phyloP scores from a whole-genome alignment of 2,888 invertebrate genomes.

The Sminthurides aquaticus region DNA sequence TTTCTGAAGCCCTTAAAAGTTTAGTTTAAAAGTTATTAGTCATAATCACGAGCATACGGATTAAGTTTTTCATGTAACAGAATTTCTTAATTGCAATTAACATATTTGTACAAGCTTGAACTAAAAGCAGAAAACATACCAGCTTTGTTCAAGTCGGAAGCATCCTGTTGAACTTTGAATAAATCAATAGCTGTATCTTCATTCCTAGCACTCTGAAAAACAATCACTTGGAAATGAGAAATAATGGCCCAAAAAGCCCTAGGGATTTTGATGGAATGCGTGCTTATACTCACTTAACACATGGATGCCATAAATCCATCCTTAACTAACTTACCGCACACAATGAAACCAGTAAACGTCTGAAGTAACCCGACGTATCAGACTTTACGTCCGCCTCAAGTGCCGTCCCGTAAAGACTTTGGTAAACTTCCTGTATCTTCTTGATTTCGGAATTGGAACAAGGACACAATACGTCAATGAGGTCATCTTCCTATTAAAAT shows the following conservation, averaged over 20 bases:
- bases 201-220: too few species aligned
- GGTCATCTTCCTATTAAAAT: constrained; percentile 67
- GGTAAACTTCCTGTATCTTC: constrained; percentile 68
- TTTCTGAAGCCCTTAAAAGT: constrained; percentile 56
- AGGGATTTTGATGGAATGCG: too few species aligned
- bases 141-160: constrained; percentile 66
- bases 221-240: too few species aligned
- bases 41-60: too few species aligned
- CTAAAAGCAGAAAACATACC: too few species aligned
- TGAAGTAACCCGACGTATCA: constrained; percentile 88
- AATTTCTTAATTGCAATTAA: too few species aligned
- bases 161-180: constrained; percentile 67
- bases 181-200: constrained; percentile 71
- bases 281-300: too few species aligned
- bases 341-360: constrained; percentile 76
- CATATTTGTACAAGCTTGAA: too few species aligned
- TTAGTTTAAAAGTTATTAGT: too few species aligned
- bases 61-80: too few species aligned
- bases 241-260: too few species aligned
- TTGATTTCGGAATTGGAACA: constrained; percentile 75
- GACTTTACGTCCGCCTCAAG: constrained; percentile 73
- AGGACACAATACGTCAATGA: constrained; percentile 82
- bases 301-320: too few species aligned
- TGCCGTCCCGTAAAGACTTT: constrained; percentile 47
- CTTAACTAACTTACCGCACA: constrained; percentile 62